A percentile compares a stretch with the other conserved stretches of the same genome.
Evolutionary conservation across 64 coral and sea anemone species (phyloP).

Genomic region (Montipora foliosa): DNA sequence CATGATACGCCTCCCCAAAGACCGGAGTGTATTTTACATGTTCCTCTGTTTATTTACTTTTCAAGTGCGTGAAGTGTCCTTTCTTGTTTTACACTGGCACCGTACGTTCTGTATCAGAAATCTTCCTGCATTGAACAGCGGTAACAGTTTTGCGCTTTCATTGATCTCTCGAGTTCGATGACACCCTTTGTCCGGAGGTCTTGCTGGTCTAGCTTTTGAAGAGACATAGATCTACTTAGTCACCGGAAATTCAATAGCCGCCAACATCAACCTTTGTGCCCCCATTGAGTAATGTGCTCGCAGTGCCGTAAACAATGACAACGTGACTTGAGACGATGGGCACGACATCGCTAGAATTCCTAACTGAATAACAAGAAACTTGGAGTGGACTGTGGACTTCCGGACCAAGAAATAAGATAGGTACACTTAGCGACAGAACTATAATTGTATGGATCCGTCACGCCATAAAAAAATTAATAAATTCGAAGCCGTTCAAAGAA

Average conservation of each 20-base stretch:
- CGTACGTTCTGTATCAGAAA: background rate
- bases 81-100: background rate
- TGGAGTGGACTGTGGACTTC: no score
- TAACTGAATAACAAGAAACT: no score
- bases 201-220: background rate
- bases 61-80: background rate
- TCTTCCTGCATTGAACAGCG: background rate
- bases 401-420: no score
- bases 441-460: no score
- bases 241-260: slow-evolving; percentile 3
- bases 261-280: background rate
- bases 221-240: background rate
- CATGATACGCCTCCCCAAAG: background rate
- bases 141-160: background rate
- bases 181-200: background rate
- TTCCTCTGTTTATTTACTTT: slow-evolving; percentile 12
- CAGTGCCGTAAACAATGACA: no score
- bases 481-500: no score
- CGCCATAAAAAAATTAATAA: no score
- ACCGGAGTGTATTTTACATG: background rate
- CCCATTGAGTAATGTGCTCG: background rate
- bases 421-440: no score
- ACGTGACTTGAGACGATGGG: no score
- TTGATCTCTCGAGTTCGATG: background rate
- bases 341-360: no score